These are phyloP conservation scores for Agrotis puta DNA, from an alignment of 2,888 invertebrate genomes.

Conservation along the genomic window DNA sequence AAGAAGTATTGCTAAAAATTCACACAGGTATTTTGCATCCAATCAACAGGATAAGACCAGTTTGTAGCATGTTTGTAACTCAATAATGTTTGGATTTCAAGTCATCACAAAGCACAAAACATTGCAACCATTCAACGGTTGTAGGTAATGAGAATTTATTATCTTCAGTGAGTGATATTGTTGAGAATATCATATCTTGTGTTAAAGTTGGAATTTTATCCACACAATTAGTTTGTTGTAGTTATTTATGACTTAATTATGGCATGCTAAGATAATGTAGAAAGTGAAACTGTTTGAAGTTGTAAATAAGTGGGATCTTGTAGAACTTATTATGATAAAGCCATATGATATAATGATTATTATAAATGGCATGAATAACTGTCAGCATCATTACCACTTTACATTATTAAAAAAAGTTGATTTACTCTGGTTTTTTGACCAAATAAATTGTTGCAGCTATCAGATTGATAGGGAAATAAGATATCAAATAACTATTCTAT, in stretches of 20 bases:
- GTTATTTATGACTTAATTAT: slow-evolving; percentile 28
- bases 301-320: slow-evolving; percentile 4
- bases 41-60: slow-evolving; percentile 27
- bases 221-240: slow-evolving; percentile 34
- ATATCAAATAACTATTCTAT: too few relatives aligned
- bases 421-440: not conserved
- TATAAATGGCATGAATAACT: too few relatives aligned
- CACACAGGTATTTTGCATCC: slow-evolving; percentile 44
- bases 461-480: not conserved
- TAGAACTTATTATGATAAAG: not conserved
- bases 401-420: not conserved
- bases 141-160: slow-evolving; percentile 36
- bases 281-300: slow-evolving; percentile 22
- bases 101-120: slow-evolving; percentile 27
- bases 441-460: not conserved
- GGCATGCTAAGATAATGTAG: slow-evolving; percentile 6
- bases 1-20: slow-evolving; percentile 3
- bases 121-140: slow-evolving; percentile 33
- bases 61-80: slow-evolving; percentile 12
- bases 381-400: too few relatives aligned
- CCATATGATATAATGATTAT: not conserved
- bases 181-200: slow-evolving; percentile 34
- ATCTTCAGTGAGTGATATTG: slow-evolving; percentile 18
- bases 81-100: slow-evolving; percentile 42
- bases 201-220: slow-evolving; percentile 27